Conservation (phyloP, 2,888 invertebrate species). For the Morinoia aosen region DNA sequence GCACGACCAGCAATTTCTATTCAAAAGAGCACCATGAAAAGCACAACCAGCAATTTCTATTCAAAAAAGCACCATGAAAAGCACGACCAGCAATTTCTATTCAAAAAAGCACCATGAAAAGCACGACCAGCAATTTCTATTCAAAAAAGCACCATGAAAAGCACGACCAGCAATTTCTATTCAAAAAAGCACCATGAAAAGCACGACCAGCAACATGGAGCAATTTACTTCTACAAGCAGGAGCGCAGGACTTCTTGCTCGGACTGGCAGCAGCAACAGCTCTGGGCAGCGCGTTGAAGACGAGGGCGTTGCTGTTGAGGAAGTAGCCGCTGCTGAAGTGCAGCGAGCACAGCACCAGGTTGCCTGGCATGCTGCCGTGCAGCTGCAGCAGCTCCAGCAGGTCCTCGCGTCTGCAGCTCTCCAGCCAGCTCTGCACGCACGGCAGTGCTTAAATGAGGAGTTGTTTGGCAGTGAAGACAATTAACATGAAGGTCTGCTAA, state of each 20-base stretch:
- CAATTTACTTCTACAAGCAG: background rate
- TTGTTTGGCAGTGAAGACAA: background rate
- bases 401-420: conserved; percentile 5
- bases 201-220: background rate
- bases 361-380: conserved; percentile 29
- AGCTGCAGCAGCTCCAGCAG: background rate
- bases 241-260: background rate
- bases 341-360: background rate
- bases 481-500: background rate
- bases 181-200: background rate
- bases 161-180: background rate
- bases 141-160: background rate
- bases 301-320: background rate
- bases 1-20: no score
- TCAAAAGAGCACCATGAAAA: background rate
- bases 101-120: background rate
- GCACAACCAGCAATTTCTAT: background rate
- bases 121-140: background rate
- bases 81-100: background rate
- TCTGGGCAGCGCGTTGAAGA: conserved; percentile 10
- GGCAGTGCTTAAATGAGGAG: no score
- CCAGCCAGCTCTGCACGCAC: background rate
- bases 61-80: background rate
- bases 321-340: background rate
- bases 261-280: background rate